Base-by-base conservation (phyloP, 2,113 vertebrate species). In the Ovibos moschatus region DNA sequence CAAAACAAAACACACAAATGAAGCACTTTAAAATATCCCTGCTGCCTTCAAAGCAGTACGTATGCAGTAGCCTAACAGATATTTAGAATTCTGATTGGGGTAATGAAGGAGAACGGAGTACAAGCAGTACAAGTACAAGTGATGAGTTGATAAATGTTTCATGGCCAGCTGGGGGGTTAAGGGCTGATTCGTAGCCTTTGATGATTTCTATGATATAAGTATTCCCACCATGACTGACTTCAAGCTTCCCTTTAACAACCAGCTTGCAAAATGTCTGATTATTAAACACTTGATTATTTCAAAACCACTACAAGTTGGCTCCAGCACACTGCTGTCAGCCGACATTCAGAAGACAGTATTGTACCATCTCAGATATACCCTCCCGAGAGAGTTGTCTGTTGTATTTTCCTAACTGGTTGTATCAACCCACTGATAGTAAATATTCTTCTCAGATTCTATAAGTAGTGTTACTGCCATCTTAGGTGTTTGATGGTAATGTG, bases 351-450 rank as follows among this genome's bases (percentile, higher is more conserved):
- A 71, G 36, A 17, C 7, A 78, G 15, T 13, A 10, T 21, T 7
- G 16, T 15, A 19, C 28, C 40, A 2, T 23, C 19, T 15, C 30
- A n/a, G 43, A 67, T 5, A 15, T 19, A 62, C 51, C 30, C 23
- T 47, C 25, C 43, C 11, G 4, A 1, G 30, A 9, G 10, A 23
- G 15, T 17, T 17, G 8, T 7, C 78, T 14, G 0, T 4, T 28
- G 43, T 7, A 10, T 74, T 57, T 85, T 60, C 45, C 45, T 55
- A 43, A 33, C 57, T 33, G 47, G 40, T 25, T 36, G 13, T 57
- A 16, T n/a, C 51, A 47, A 28, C 53, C 58, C 43, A 0, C 25
- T 23, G 30, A 11, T 67, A n/a, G 30, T 25, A 47, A 62, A 47
- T 15, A 67, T 33, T 92, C 71, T 30, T 94, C 60, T 45, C 13